Percentiles rank a stretch among this genome's conserved stretches.
Evolutionary conservation across 2,888 invertebrate genomes (phyloP).

Genomic region (Sicus ferrugineus): DNA sequence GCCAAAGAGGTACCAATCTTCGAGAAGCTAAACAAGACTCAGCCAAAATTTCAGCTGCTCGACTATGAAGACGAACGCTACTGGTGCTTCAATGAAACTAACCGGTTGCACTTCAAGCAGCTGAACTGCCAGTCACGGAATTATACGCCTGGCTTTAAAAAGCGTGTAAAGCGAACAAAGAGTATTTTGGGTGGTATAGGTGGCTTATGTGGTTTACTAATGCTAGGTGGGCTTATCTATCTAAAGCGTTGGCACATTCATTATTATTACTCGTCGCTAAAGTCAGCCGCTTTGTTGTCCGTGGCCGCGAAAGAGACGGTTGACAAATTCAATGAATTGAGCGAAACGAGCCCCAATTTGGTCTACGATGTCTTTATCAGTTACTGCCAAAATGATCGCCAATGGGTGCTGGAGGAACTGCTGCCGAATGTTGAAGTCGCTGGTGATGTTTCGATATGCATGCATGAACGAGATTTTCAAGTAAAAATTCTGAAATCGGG

Average conservation of each 20-base stretch:
- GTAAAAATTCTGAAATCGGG: slow-evolving; percentile 57
- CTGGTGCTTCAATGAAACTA: slow-evolving; percentile 61
- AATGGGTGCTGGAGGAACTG: slow-evolving; percentile 72
- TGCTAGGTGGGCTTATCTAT: slow-evolving; percentile 57
- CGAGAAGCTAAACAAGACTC: slow-evolving; percentile 42
- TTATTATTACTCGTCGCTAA: slow-evolving; percentile 69
- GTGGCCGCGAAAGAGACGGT: slow-evolving; percentile 66
- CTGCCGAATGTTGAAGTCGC: slow-evolving; percentile 71
- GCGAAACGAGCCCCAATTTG: slow-evolving; percentile 50
- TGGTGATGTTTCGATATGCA: slow-evolving; percentile 70
- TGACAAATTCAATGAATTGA: slow-evolving; percentile 49
- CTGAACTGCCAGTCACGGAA: slow-evolving; percentile 47
- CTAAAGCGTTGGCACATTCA: slow-evolving; percentile 68
- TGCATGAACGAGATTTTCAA: slow-evolving; percentile 77
- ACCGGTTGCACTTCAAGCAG: slow-evolving; percentile 49
- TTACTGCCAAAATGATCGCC: slow-evolving; percentile 72
- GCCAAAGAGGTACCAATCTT: neutral
- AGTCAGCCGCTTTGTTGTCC: slow-evolving; percentile 69
- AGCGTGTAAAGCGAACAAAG: slow-evolving; percentile 45
- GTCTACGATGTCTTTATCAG: slow-evolving; percentile 76
- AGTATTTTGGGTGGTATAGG: slow-evolving; percentile 45
- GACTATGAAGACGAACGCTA: slow-evolving; percentile 61
- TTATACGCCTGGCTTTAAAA: slow-evolving; percentile 35
- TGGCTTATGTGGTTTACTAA: slow-evolving; percentile 42
- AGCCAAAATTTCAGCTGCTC: slow-evolving; percentile 56